Evolutionary conservation across 2,113 vertebrate genomes (phyloP), one percentile per base, ranked within the genome.

Genomic region (Columbina picui): DNA sequence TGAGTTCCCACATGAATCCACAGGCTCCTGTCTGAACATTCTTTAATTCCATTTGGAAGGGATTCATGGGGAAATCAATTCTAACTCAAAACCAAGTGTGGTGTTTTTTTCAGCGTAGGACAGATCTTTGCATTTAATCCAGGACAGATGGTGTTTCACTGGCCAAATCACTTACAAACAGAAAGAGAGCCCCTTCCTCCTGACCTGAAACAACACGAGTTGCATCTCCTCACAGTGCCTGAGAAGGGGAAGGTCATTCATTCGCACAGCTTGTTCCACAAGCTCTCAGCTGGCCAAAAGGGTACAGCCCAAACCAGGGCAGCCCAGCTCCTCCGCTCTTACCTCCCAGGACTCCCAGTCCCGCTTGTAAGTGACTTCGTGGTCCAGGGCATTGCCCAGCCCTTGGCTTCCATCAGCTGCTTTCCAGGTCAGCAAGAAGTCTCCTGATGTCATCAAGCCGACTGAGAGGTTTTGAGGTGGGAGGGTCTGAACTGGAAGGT

Each of bases 301-400:
- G 9, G 10, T 68, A 30, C 67, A 73, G 14, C 29, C n/a, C 6
- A 10, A 69, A 50, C 7, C 60, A 75, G 49, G 29, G 26, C 22
- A 61, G 74, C 21, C 53, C 7, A 2, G 21, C 36, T 59, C 8
- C 56, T 89, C 65, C 0, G 1, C 50, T 61, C 96, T 75, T 98
- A 98, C 98, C 98, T 98, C 97, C 98, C 98, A 98, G 49, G 96
- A 36, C 39, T 98, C 98, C 95, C 97, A 97, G 1, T 90, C 67
- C 43, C 71, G 25, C 83, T 86, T 97, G 89, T 97, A 98, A 63
- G 39, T 30, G 57, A 98, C 95, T 94, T 98, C 97, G n/a, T 96
- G 98, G 15, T 98, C 90, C 85, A 98, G 53, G 5, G 49, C 61
- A 8, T 18, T 16, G 12, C 88, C 70, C 81, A 97, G 45, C 60